Conservation (phyloP, 2,888 invertebrate species). For the Blastobasis lacticolella region DNA sequence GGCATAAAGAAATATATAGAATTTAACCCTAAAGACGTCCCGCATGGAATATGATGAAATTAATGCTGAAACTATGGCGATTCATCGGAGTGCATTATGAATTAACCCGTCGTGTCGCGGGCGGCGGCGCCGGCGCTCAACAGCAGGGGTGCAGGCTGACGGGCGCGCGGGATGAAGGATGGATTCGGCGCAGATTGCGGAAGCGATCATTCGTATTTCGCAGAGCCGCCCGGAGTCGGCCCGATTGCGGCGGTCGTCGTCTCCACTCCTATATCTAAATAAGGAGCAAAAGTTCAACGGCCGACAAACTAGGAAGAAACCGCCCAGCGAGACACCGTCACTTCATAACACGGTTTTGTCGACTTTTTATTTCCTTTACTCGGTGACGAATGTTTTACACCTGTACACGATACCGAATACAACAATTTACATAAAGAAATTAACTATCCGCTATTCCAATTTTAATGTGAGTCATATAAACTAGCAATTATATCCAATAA, state of each 20-base stretch:
- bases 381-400: too few species aligned
- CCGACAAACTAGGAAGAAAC: slow-evolving; percentile 51
- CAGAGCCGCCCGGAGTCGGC: slow-evolving; percentile 34
- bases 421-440: too few species aligned
- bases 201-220: slow-evolving; percentile 60
- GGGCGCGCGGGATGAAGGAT: slow-evolving; percentile 16
- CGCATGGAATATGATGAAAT: too few species aligned
- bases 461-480: too few species aligned
- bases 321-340: slow-evolving; percentile 34
- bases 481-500: too few species aligned
- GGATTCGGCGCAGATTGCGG: slow-evolving; percentile 50
- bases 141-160: slow-evolving; percentile 6
- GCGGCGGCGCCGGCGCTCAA: slow-evolving; percentile 48
- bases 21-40: too few species aligned
- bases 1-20: too few species aligned
- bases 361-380: slow-evolving; percentile 8
- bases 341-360: slow-evolving; percentile 19
- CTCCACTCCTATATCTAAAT: slow-evolving; percentile 71
- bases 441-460: too few species aligned
- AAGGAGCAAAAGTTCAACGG: slow-evolving; percentile 73
- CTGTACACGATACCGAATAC: too few species aligned
- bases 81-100: slow-evolving; percentile 18
- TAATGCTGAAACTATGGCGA: too few species aligned
- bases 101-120: slow-evolving; percentile 53
- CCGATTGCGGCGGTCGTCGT: slow-evolving; percentile 58